These are phyloP conservation scores for Microcaecilia unicolor DNA, from an alignment of 2,797 vertebrate species.

Conservation along the genomic window DNA sequence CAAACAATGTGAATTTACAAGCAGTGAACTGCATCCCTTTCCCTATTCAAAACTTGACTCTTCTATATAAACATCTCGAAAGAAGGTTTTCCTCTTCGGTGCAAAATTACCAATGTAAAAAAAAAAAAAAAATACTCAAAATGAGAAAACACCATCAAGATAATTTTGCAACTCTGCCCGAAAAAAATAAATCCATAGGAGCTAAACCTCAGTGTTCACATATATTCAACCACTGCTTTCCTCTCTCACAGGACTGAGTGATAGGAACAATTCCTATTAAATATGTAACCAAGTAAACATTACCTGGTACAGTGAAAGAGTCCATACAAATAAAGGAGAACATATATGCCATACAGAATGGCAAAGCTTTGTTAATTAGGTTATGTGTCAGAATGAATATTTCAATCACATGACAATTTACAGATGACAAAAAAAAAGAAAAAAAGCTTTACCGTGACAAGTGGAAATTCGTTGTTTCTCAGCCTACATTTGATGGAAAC, in stretches of 20 bases:
- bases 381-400: constrained; percentile 42
- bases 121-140: constrained; percentile 39
- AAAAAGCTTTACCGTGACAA: constrained; percentile 33
- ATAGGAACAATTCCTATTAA: constrained; percentile 76
- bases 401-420: neutral
- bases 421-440: constrained; percentile 12
- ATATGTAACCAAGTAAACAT: constrained; percentile 95
- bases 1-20: constrained; percentile 83
- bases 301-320: constrained; percentile 85
- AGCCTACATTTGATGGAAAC: constrained; percentile 39
- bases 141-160: constrained; percentile 15
- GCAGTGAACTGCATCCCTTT: constrained; percentile 56
- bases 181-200: constrained; percentile 30
- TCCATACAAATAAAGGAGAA: constrained; percentile 47
- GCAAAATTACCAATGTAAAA: constrained; percentile 30
- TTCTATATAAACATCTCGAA: constrained; percentile 39
- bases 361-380: constrained; percentile 47
- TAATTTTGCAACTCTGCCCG: constrained; percentile 28
- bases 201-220: constrained; percentile 15
- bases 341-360: constrained; percentile 48
- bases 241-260: constrained; percentile 13
- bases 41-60: constrained; percentile 32
- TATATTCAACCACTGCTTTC: constrained; percentile 26
- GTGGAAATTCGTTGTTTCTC: constrained; percentile 35
- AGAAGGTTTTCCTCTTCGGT: constrained; percentile 18